phyloP scores from a whole-genome alignment of 2,113 vertebrate genomes.

The Conger conger region DNA sequence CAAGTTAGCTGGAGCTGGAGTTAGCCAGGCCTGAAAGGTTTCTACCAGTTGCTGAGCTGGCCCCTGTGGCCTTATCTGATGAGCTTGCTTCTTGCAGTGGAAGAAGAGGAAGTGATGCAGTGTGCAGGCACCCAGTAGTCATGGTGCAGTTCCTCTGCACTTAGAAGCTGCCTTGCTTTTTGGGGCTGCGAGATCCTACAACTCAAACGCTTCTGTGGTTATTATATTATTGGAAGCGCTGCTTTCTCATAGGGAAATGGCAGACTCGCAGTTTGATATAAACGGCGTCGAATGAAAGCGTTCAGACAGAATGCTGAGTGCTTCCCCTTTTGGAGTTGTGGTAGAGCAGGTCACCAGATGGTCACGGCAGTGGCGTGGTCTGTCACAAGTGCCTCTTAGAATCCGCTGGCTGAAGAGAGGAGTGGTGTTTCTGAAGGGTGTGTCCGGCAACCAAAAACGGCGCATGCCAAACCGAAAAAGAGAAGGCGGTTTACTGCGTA shows the following conservation, averaged over 20 bases:
- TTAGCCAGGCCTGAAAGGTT: neutral
- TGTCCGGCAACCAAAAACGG: constrained; percentile 28
- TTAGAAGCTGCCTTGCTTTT: neutral
- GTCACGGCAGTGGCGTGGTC: constrained; percentile 9
- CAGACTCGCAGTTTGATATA: neutral
- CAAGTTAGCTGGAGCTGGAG: too few relatives aligned
- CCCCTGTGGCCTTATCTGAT: neutral
- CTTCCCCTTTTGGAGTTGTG: neutral
- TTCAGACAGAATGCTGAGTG: neutral
- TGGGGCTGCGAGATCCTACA: neutral
- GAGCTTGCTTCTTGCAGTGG: neutral
- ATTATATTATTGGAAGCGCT: neutral
- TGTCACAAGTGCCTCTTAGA: constrained; percentile 10
- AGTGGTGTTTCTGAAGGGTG: constrained; percentile 21
- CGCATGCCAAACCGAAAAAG: neutral
- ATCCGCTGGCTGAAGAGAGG: constrained; percentile 5
- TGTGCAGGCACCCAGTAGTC: neutral
- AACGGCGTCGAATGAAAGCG: neutral
- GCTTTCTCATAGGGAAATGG: neutral
- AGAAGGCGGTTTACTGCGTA: neutral
- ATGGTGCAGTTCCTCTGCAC: neutral
- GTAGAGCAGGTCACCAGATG: constrained; percentile 15
- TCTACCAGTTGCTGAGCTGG: neutral
- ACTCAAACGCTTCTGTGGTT: neutral
- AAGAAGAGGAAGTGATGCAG: neutral